A percentile compares a stretch with the other conserved stretches of the same genome.
Evolutionary conservation across 2,888 invertebrate genomes (phyloP).

Genomic region (Caenorhabditis plicata): DNA sequence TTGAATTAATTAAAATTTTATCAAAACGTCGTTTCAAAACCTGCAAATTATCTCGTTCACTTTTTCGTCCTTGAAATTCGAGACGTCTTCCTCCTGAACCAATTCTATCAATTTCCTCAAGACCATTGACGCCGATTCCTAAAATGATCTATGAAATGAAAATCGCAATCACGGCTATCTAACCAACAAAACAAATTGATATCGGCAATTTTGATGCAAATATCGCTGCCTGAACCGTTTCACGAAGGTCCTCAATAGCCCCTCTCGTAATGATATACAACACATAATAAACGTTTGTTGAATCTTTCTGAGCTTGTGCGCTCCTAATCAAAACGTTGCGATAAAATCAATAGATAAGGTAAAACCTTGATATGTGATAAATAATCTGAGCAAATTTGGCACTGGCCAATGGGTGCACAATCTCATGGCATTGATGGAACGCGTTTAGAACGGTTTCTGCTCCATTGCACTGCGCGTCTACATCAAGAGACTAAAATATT

Average conservation of each 20-base stretch:
- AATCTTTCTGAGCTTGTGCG: no score
- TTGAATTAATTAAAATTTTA: not conserved
- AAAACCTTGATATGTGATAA: slow-evolving; percentile 55
- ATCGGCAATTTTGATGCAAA: slow-evolving; percentile 56
- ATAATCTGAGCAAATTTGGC: slow-evolving; percentile 57
- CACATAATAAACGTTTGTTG: slow-evolving; percentile 48
- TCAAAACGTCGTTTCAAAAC: no score
- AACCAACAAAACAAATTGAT: slow-evolving; percentile 30
- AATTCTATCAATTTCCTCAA: slow-evolving; percentile 48
- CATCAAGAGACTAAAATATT: slow-evolving; percentile 51
- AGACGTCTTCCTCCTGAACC: slow-evolving; percentile 52
- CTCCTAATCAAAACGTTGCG: not conserved
- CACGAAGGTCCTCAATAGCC: slow-evolving; percentile 54
- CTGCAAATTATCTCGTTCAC: slow-evolving; percentile 47
- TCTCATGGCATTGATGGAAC: slow-evolving; percentile 44
- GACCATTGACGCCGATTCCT: slow-evolving; percentile 46
- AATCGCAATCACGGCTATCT: slow-evolving; percentile 3
- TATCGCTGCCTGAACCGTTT: slow-evolving; percentile 53
- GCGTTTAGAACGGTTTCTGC: slow-evolving; percentile 40
- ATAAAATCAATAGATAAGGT: not conserved
- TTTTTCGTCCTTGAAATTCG: slow-evolving; percentile 55
- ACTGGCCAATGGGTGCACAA: slow-evolving; percentile 43
- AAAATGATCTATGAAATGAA: slow-evolving; percentile 7
- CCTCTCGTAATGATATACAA: slow-evolving; percentile 51
- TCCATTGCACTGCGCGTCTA: slow-evolving; percentile 52